A percentile compares a stretch with the other conserved stretches of the same genome.
phyloP scores from a whole-genome alignment of 2,113 vertebrate genomes.

The Pterocles orientalis region DNA sequence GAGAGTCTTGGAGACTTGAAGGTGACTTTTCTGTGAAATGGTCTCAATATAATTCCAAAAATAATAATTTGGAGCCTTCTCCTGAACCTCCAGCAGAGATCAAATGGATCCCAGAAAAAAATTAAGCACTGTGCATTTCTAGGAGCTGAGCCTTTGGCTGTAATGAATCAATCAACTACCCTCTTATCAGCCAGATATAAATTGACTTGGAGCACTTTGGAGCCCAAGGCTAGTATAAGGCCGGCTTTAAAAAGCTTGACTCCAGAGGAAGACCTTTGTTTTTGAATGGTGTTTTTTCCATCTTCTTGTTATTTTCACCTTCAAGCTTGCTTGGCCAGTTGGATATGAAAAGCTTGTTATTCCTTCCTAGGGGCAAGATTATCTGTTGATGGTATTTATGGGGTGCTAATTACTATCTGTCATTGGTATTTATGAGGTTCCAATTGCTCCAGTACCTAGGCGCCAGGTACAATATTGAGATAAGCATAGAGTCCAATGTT shows the following conservation, averaged over 20 bases:
- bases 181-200: conserved; percentile 43
- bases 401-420: conserved; percentile 29
- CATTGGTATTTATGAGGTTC: conserved; percentile 33
- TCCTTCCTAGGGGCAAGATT: neutral
- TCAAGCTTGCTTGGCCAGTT: conserved; percentile 12
- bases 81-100: conserved; percentile 33
- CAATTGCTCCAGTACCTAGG: neutral
- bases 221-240: neutral
- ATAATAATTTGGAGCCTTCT: conserved; percentile 39
- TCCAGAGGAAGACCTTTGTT: conserved; percentile 6
- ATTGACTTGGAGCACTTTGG: neutral
- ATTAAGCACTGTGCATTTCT: conserved; percentile 28
- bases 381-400: neutral
- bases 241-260: neutral
- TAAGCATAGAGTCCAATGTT: conserved; percentile 29
- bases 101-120: conserved; percentile 38
- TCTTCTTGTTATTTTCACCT: conserved; percentile 9
- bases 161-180: conserved; percentile 27
- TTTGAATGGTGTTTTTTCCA: neutral
- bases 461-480: conserved; percentile 3
- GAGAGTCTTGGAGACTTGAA: conserved; percentile 13
- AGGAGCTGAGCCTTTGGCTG: conserved; percentile 37
- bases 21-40: conserved; percentile 36
- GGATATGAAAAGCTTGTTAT: conserved; percentile 20
- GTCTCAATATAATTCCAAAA: conserved; percentile 38